Base-by-base conservation (phyloP, 2,797 vertebrate species). In the Clamator glandarius region DNA sequence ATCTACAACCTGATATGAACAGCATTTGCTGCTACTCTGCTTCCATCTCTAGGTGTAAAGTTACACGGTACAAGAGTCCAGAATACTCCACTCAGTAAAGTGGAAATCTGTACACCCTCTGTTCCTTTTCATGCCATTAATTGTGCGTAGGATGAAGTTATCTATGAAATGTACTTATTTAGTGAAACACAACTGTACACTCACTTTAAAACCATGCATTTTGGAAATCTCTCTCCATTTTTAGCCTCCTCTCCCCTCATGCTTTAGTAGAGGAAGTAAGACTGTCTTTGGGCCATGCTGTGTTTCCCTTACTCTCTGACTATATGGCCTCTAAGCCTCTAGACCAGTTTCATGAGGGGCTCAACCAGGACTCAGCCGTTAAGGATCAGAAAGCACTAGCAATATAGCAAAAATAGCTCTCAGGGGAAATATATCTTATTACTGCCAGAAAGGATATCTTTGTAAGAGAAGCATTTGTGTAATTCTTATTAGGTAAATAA, bases 1-100 rank as follows among this genome's bases (percentile, higher is more conserved):
- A 96, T 96, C 95, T 94, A 74, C 89, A 96, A 94, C 92, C 81
- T 76, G 96, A 93, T 75, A 73, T 28, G 86, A 95, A 91, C 78
- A 92, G 91, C 78, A 92, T 92, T 91, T 85, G 58, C 89, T 74
- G 89, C 94, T 93, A 93, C 91, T 15, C 84, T 69, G 87, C 90
- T 96, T 84, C 90, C 94, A 96, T 84, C 92, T 26, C 55, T 74
- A 95, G 86, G 86, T 76, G 84, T 96, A 94, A 92, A 83, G 72
- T 85, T 96, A 92, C 85, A 91, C 1, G 46, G 64, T 35, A 41
- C 17, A 96, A 87, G 33, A 15, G 25, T 33, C 41, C 52, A 76
- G 79, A 96, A 63, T n/a, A 50, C 29, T 62, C 41, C 10, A 11
- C 51, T 80, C 50, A 39, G 41, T 39, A 10, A 84, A 75, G 29